Percentiles rank a stretch among this genome's conserved stretches.
phyloP scores from a whole-genome alignment of 2,888 invertebrate species.

The Eristalinus aeneus region DNA sequence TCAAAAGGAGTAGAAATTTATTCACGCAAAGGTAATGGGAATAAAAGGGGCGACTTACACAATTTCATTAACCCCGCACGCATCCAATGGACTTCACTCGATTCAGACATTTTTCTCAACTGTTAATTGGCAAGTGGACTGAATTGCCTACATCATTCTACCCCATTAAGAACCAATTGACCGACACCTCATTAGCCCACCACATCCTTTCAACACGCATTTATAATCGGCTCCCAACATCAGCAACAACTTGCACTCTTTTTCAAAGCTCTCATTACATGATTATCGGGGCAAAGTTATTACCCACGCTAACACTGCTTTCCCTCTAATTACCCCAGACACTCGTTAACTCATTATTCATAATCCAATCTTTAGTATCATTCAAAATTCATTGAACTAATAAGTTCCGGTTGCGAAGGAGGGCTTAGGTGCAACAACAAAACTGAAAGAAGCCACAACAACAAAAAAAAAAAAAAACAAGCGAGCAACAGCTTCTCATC shows the following conservation, averaged over 20 bases:
- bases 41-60: too few species aligned
- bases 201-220: too few species aligned
- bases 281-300: neutral
- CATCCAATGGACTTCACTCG: too few species aligned
- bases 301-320: neutral
- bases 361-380: slow-evolving; percentile 41
- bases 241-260: neutral
- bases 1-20: too few species aligned
- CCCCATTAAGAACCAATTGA: too few species aligned
- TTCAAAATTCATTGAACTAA: slow-evolving; percentile 56
- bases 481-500: neutral
- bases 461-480: neutral
- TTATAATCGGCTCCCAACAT: too few species aligned
- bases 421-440: slow-evolving; percentile 4
- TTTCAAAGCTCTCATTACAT: neutral
- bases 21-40: too few species aligned
- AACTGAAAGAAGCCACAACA: neutral
- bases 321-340: neutral
- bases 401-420: slow-evolving; percentile 24
- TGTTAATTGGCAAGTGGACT: too few species aligned
- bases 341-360: slow-evolving; percentile 33
- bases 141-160: too few species aligned
- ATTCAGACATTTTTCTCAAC: neutral
- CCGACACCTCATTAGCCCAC: too few species aligned
- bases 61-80: too few species aligned